phyloP scores from a whole-genome alignment of 2,888 invertebrate species.

The Cerceris rybyensis region DNA sequence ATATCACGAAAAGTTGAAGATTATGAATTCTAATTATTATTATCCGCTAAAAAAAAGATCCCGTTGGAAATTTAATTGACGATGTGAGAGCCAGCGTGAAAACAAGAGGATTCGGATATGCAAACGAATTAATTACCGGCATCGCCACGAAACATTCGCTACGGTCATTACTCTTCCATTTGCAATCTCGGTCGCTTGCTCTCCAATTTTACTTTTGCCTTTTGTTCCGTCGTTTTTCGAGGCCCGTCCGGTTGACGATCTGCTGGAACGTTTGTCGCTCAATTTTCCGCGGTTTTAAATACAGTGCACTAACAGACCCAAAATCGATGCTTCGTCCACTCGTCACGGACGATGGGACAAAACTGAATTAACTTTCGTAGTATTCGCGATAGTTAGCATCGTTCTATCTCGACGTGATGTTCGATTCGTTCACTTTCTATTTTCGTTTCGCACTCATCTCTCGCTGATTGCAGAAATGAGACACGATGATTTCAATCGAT shows the following conservation, averaged over 20 bases:
- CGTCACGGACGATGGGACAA: constrained; percentile 2
- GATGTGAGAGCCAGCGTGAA: not conserved
- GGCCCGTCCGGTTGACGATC: constrained; percentile 3
- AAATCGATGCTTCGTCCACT: constrained; percentile 20
- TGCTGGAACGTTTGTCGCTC: constrained; percentile 33
- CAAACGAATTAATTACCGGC: constrained; percentile 29
- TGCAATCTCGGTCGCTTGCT: not conserved
- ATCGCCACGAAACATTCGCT: constrained; percentile 33
- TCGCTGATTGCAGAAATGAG: not conserved
- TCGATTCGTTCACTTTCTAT: constrained; percentile 29
- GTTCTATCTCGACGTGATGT: not conserved
- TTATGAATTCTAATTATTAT: no score
- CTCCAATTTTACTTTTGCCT: not conserved
- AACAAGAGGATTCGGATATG: not conserved
- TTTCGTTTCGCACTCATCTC: not conserved
- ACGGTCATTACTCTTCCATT: constrained; percentile 23
- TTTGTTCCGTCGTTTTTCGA: constrained; percentile 17
- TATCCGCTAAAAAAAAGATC: no score
- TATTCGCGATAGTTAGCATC: constrained; percentile 17
- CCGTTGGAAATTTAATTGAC: not conserved
- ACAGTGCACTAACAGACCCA: constrained; percentile 29
- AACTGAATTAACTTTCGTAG: constrained; percentile 14
- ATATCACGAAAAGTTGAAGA: no score
- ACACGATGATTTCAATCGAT: not conserved
- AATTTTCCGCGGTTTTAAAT: constrained; percentile 48